Evolutionary conservation across 2,797 vertebrate species (phyloP).

Genomic region (Manis crassicaudata): DNA sequence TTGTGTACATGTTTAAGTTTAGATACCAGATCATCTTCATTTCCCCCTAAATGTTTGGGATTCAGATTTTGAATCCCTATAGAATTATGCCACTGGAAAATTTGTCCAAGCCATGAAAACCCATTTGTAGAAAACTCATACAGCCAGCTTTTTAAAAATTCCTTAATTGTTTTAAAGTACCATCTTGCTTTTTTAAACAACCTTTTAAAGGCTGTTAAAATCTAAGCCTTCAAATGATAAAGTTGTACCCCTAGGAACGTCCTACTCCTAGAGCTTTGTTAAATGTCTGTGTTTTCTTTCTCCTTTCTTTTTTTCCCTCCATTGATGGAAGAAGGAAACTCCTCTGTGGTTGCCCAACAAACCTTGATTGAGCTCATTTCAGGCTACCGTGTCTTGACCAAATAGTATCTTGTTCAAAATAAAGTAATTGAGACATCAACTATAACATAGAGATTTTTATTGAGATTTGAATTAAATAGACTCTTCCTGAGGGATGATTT

Average conservation of each 20-base stretch:
- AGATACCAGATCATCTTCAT: not conserved
- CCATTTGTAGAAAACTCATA: conserved; percentile 17
- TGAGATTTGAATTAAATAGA: not conserved
- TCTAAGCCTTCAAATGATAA: not conserved
- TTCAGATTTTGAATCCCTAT: not conserved
- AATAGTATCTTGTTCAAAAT: not conserved
- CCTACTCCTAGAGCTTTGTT: not conserved
- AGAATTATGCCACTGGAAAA: not conserved
- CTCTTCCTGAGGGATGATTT: not conserved
- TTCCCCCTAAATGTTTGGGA: not conserved
- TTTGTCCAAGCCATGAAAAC: not conserved
- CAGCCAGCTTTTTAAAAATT: not conserved
- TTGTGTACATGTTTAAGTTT: not conserved
- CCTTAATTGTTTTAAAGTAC: conserved; percentile 15
- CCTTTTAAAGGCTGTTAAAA: not conserved
- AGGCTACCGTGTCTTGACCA: not conserved
- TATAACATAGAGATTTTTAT: not conserved
- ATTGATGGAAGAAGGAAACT: not conserved
- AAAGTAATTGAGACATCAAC: not conserved
- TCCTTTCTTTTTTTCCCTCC: not conserved
- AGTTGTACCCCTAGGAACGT: not conserved
- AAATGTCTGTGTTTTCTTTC: not conserved
- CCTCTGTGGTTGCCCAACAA: not conserved
- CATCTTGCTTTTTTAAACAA: not conserved
- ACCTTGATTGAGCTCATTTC: not conserved